Evolutionary conservation across 2,797 vertebrate genomes (phyloP).

Genomic region (Fistularia commersonii): DNA sequence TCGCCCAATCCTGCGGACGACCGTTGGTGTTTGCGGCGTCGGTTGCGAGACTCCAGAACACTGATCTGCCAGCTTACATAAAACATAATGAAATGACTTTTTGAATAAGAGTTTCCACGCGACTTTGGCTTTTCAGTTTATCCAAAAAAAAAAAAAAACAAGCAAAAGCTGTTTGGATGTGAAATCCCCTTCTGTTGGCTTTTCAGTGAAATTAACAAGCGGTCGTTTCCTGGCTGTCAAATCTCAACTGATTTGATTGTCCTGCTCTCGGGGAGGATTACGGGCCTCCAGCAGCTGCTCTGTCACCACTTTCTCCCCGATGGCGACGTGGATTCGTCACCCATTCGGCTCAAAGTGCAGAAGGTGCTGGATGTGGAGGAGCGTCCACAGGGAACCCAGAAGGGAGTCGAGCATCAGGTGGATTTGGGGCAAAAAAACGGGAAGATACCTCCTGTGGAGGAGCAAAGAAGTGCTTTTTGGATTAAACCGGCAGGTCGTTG

Average conservation of each 20-base stretch:
- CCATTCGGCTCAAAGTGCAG: no score
- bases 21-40: no score
- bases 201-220: constrained; percentile 43
- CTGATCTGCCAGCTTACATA: background rate
- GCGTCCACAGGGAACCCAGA: no score
- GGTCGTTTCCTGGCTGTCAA: constrained; percentile 39
- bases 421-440: no score
- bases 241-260: constrained; percentile 30
- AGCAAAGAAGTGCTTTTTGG: no score
- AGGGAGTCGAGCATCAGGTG: no score
- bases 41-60: no score
- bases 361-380: no score
- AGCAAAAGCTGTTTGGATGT: constrained; percentile 12
- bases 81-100: constrained; percentile 7
- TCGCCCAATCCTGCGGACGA: no score
- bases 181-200: constrained; percentile 40
- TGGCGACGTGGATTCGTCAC: no score
- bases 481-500: no score
- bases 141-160: constrained; percentile 5
- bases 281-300: constrained; percentile 15
- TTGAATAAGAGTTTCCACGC: constrained; percentile 24
- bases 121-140: constrained; percentile 13
- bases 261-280: constrained; percentile 40
- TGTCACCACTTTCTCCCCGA: constrained; percentile 8
- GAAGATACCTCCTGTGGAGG: no score